Percentiles rank a stretch among this genome's conserved stretches.
These are phyloP conservation scores for Halictus quadricinctus DNA, from an alignment of 2,888 invertebrate species.

Conservation along the genomic window DNA sequence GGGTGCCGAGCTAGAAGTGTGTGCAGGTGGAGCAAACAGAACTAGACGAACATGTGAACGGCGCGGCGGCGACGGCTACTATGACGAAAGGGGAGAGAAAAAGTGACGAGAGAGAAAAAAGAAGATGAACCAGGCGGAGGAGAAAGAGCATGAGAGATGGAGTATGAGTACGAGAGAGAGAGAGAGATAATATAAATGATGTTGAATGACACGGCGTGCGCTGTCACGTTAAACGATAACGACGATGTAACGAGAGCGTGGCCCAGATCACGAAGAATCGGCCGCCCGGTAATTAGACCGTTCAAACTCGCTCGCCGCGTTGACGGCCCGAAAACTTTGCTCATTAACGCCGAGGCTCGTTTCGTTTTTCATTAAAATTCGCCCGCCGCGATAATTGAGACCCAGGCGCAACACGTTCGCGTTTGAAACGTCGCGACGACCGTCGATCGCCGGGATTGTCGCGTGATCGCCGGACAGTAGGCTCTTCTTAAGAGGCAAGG, in stretches of 20 bases:
- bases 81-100: background rate
- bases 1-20: background rate
- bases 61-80: background rate
- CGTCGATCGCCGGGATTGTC: background rate
- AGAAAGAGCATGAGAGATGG: background rate
- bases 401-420: slow-evolving; percentile 9
- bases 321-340: slow-evolving; percentile 45
- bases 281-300: slow-evolving; percentile 47
- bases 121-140: background rate
- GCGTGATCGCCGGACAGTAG: background rate
- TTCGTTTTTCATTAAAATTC: slow-evolving; percentile 27
- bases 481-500: background rate
- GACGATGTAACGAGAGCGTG: slow-evolving; percentile 41
- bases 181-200: slow-evolving; percentile 32
- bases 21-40: slow-evolving; percentile 16
- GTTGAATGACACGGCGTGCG: slow-evolving; percentile 40
- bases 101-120: background rate
- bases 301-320: slow-evolving; percentile 37
- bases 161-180: background rate
- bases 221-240: slow-evolving; percentile 38
- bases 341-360: slow-evolving; percentile 36
- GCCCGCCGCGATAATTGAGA: slow-evolving; percentile 14
- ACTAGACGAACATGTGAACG: slow-evolving; percentile 29
- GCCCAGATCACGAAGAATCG: slow-evolving; percentile 46
- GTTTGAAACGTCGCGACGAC: background rate